A percentile compares a stretch with the other conserved stretches of the same genome.
Evolutionary conservation across 2,888 invertebrate genomes (phyloP).

Genomic region (Temnothorax unifasciatus): DNA sequence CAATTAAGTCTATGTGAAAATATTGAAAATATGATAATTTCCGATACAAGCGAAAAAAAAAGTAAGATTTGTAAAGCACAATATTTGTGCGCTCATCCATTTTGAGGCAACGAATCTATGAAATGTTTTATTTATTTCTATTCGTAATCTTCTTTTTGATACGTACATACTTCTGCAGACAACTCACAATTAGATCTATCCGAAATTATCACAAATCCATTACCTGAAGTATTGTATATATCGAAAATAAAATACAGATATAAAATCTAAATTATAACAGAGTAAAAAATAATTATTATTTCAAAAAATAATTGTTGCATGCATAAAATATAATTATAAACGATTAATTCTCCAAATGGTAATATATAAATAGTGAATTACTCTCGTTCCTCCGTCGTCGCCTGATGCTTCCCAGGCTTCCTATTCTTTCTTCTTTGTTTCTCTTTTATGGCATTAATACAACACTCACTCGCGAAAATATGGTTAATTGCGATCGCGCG

Average conservation of each 20-base stretch:
- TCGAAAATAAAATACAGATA: background rate
- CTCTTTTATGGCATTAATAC: background rate
- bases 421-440: background rate
- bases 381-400: background rate
- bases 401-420: background rate
- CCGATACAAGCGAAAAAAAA: no score
- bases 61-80: no score
- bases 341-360: background rate
- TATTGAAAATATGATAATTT: no score
- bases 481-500: background rate
- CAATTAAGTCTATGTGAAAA: no score
- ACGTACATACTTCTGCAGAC: background rate
- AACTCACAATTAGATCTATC: background rate
- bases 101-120: background rate
- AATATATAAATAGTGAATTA: background rate
- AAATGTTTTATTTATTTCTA: background rate
- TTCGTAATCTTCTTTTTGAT: background rate
- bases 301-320: background rate
- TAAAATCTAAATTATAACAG: background rate
- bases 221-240: background rate
- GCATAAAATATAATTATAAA: background rate
- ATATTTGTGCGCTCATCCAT: background rate
- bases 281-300: background rate
- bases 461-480: conserved; percentile 12
- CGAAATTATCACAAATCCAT: background rate